Evolutionary conservation across 2,113 vertebrate species (phyloP), one percentile per base, ranked within the genome.

Genomic region (Pygoscelis adeliae): DNA sequence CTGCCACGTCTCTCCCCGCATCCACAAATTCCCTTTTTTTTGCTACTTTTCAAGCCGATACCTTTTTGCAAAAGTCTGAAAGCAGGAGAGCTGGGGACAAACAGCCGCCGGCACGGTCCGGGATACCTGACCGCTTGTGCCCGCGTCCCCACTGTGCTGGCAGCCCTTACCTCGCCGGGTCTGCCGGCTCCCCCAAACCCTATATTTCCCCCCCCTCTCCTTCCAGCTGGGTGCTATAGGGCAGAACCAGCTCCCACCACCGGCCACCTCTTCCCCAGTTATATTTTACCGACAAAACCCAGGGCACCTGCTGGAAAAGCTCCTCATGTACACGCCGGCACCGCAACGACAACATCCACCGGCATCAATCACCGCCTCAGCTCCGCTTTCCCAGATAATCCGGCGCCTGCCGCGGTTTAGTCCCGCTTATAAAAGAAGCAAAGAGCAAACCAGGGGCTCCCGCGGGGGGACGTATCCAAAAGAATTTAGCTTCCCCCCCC

Each of bases 221-320:
- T 95, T 83, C 65, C 79, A 89, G 20, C 40, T 4, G 13, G 16
- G 42, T 15, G 55, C 20, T 3, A 50, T 19, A 2, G 0, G 13
- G 18, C 63, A 82, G 53, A 90, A 83, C 19, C 27, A 70, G n/a
- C 46, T 83, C 61, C 61, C 47, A 11, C 18, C 71, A 71, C 50
- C 25, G 5, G 81, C 61, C 36, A 53, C 46, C 53, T 72, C 62
- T 46, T 69, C 26, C 55, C 55, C 23, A 34, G 29, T 30, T 94
- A 36, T 27, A 58, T 90, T 96, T 93, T 56, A 47, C 59, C 4
- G 5, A 36, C n/a, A 78, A 70, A 93, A 62, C 36, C 55, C 67
- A 46, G 44, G 67, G 88, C 71, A 88, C 50, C 86, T 78, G 83
- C 95, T 93, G 92, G 67, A 89, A 91, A 94, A 93, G 42, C 58